Percentiles rank a stretch among this genome's conserved stretches.
These are phyloP conservation scores for Kryptopterus vitreolus DNA, from an alignment of 2,797 vertebrate species.

Conservation along the genomic window DNA sequence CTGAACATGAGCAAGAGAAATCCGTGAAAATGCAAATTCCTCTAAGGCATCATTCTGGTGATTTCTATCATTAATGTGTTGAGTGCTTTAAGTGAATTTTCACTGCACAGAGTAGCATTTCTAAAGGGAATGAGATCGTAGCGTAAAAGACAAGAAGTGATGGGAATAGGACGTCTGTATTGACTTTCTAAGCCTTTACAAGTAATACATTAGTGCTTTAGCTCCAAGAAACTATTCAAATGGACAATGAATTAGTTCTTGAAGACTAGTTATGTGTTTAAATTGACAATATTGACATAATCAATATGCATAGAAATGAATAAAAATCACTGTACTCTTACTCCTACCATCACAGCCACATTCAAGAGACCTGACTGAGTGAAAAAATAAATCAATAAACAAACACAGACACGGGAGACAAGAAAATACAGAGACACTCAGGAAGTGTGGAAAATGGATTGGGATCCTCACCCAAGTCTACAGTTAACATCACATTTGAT, in stretches of 20 bases:
- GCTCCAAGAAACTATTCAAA: neutral
- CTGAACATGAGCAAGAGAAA: neutral
- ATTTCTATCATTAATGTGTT: neutral
- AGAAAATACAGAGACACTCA: too few species aligned
- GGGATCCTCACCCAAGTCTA: too few species aligned
- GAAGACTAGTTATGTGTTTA: neutral
- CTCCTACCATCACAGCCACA: neutral
- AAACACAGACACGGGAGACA: too few species aligned
- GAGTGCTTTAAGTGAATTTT: too few species aligned
- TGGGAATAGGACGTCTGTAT: neutral
- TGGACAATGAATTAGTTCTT: neutral
- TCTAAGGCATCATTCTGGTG: neutral
- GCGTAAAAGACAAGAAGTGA: slow-evolving; percentile 5
- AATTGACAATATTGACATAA: neutral
- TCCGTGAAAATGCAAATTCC: neutral
- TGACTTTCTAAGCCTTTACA: neutral
- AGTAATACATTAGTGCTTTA: neutral
- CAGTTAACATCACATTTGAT: too few species aligned
- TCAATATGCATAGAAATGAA: neutral
- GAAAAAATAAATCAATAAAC: too few species aligned
- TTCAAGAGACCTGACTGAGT: too few species aligned
- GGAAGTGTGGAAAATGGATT: too few species aligned
- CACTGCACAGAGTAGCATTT: neutral
- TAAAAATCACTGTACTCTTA: neutral
- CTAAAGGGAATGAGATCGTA: neutral